Evolutionary conservation across 2,797 vertebrate genomes (phyloP), one percentile per base, ranked within the genome.

Genomic region (Urosaurus nigricauda): DNA sequence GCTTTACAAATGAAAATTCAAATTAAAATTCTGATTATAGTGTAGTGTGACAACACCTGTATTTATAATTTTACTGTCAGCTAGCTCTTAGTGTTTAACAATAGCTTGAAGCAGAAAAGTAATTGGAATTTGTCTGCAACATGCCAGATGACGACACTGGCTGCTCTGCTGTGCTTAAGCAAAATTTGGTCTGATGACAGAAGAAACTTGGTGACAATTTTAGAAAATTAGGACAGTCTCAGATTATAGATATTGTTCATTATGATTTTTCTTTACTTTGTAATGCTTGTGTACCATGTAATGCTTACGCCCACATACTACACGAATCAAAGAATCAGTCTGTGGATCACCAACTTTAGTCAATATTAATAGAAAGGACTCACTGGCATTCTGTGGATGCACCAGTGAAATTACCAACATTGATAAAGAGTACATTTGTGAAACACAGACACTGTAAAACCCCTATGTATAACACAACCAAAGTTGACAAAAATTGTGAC

Each of bases 41-140:
- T 97, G 97, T 97, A 97, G 97, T 94, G 97, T 97, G 97, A 97
- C 97, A 98, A 98, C 97, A 98, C 97, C 97, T 97, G 97, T 97
- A 97, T 97, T 97, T 97, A 97, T 97, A 98, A 98, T 98, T 97
- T 98, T 98, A 97, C 97, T 98, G 97, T 97, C 97, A 97, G 96
- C 96, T 97, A 96, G 97, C 96, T 97, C 79, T 95, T 97, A 97
- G 96, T 97, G 96, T 97, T 98, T 97, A 97, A 98, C 97, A 97
- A 98, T 97, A 97, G 97, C 97, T 95, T 88, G 89, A 97, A 97
- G 97, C 94, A 97, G 96, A 95, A 96, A 97, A 97, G 97, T 97
- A 97, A 97, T 97, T 97, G 97, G 97, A 97, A 97, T 97, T 97
- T 97, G 97, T 97, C 97, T 97, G 96, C 95, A 97, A 97, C 96